These are phyloP conservation scores for Rostratula benghalensis DNA, from an alignment of 2,113 vertebrate species.

Conservation along the genomic window DNA sequence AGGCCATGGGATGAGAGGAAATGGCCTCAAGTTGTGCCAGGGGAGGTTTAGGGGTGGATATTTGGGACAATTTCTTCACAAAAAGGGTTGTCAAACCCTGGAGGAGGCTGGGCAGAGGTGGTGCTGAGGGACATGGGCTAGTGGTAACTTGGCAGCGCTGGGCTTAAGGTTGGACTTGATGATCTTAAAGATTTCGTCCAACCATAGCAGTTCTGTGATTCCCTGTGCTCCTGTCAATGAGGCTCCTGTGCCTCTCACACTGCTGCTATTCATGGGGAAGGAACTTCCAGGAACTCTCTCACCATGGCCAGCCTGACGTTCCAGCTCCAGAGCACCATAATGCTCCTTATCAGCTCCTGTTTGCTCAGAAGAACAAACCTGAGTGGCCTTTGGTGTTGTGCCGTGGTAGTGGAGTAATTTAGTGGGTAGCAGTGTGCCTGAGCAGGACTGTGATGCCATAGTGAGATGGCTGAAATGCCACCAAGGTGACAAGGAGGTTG, in stretches of 20 bases:
- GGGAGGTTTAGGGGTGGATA: too few species aligned
- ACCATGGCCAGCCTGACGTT: background rate
- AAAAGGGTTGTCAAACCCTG: background rate
- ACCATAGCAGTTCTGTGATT: background rate
- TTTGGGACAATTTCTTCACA: background rate
- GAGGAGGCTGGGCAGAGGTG: rapidly evolving
- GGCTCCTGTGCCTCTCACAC: background rate
- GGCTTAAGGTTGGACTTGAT: background rate
- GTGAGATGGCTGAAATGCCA: rapidly evolving
- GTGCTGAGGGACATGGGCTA: background rate
- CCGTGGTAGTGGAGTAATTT: rapidly evolving
- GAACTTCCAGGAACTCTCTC: background rate
- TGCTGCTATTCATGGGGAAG: background rate
- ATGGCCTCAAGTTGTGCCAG: too few species aligned
- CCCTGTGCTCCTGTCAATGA: background rate
- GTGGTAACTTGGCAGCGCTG: background rate
- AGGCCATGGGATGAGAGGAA: background rate
- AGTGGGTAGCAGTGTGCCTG: rapidly evolving
- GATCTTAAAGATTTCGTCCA: background rate
- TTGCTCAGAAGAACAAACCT: rapidly evolving
- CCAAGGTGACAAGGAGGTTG: rapidly evolving
- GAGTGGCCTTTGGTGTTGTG: background rate
- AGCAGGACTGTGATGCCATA: rapidly evolving
- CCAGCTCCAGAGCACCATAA: background rate
- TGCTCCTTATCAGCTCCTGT: rapidly evolving